Conservation (phyloP, 2,888 invertebrate species). For the Chrysolina americana region DNA sequence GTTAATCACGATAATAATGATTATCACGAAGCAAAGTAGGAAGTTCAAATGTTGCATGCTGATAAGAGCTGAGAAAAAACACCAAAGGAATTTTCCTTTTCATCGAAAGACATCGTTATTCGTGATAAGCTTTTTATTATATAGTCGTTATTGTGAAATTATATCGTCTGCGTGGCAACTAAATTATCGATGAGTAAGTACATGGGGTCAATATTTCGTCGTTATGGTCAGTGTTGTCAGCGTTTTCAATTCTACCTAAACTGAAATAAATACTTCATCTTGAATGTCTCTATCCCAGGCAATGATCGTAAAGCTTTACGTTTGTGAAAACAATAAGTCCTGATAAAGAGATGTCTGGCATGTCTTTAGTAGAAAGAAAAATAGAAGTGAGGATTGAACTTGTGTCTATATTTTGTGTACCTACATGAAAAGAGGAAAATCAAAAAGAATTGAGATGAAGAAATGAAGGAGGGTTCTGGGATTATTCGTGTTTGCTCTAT, state of each 20-base stretch:
- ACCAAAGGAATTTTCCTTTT: background rate
- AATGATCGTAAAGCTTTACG: background rate
- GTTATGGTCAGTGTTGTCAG: constrained; percentile 6
- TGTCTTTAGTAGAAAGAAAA: too few species aligned
- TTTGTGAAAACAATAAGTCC: background rate
- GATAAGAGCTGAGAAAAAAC: background rate
- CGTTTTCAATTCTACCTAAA: background rate
- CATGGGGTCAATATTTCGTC: constrained; percentile 12
- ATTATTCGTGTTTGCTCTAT: too few species aligned
- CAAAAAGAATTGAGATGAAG: too few species aligned
- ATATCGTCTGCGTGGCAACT: constrained; percentile 10
- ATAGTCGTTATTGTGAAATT: constrained; percentile 4
- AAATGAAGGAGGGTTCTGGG: too few species aligned
- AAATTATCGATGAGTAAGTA: constrained; percentile 7
- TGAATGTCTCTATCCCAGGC: background rate
- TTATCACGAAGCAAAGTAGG: too few species aligned
- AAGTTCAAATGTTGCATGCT: background rate
- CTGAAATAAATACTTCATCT: background rate
- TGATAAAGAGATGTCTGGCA: too few species aligned
- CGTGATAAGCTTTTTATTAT: background rate
- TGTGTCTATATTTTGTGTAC: too few species aligned
- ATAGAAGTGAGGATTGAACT: too few species aligned
- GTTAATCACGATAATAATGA: too few species aligned
- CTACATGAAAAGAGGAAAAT: too few species aligned
- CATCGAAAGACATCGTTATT: background rate